Evolutionary conservation across 2,888 invertebrate genomes (phyloP), one percentile per base, ranked within the genome.

Genomic region (Athetis lepigone): DNA sequence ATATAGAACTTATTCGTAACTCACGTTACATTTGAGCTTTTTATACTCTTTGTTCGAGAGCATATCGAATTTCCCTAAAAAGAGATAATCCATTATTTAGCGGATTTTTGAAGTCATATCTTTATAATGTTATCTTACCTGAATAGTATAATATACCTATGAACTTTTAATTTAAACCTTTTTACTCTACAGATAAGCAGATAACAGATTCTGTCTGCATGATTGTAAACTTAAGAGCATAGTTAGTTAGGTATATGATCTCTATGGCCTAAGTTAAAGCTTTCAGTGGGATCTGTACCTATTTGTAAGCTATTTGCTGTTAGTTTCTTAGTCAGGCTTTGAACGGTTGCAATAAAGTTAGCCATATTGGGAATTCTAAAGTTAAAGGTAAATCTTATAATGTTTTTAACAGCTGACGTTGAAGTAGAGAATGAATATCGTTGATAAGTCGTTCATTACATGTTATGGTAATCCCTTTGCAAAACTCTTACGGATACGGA

Each of bases 1-100:
- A 88, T 87, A 77, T 84, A 87, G 87, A 85, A 85, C 84, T 85
- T 84, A 84, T 87, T 81, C 78, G 84, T 84, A 83, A 85, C 86
- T 79, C 63, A 71, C 79, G 82, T 73, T 77, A 81, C 81, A 83
- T 86, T 78, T 79, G 79, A 82, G 82, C 82, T 88, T 88, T 90
- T 89, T 87, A 86, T 51, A 56, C 61, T 75, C 80, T 85, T 89
- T 86, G 83, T 85, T 67, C 9, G 6, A 42, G 47, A 75, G 43
- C 56, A 80, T 83, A 88, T 90, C 89, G 67, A 70, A 74, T 91
- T 88, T 79, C 90, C 39, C 70, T 73, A 81, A 86, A 85, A 85
- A 85, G 73, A 29, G 66, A 80, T 75, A 71, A 78, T 71, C 61
- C 46, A 43, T 57, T 43, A 76, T 70, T n/a, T 46, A 36, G 16